Evolutionary conservation across 2,888 invertebrate genomes (phyloP), one percentile per base, ranked within the genome.

Genomic region (Lasioglossum morio): DNA sequence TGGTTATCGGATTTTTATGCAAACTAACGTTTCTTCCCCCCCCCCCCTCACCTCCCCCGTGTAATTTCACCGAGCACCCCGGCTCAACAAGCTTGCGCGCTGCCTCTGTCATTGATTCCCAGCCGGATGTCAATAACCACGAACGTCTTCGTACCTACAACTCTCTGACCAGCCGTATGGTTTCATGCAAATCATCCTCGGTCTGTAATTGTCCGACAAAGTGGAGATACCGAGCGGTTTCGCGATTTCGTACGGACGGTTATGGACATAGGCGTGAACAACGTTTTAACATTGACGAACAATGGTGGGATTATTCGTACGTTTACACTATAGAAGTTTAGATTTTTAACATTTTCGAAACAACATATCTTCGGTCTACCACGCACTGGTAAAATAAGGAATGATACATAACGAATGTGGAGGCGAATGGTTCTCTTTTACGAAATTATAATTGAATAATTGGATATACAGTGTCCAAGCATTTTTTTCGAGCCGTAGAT

Each of bases 31-130:
- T 34, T 34, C 3, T 34, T 34, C 3, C 3, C 0, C 2, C 0
- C 2, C 34, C 0, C 2, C 0, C 2, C 7, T 2, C 1, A 0
- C 14, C 27, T 1, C 0, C 3, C 27, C 0, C 30, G 16, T 30
- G 14, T 27, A 63, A 63, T 63, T 63, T 63, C 27, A 30, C 30
- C 60, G 60, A 16, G 16, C 5, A 27, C 27, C 27, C 4, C 60
- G 27, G 27, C 12, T 14, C 60, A 27, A 60, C 27, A 27, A 27
- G 60, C 27, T 60, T 2, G 60, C 60, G 16, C 60, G 27, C 14
- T 60, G 5, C 2, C 60, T 27, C 60, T 27, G 60, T 27, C 60
- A 27, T 63, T 63, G 60, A 63, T 63, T 27, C 30, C 12, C 27
- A 27, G 27, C 23, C 27, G 60, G 60, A 63, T 63, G 60, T 63